Base-by-base conservation (phyloP, 2,888 invertebrate genomes). In the Pseudococcus viburni region DNA sequence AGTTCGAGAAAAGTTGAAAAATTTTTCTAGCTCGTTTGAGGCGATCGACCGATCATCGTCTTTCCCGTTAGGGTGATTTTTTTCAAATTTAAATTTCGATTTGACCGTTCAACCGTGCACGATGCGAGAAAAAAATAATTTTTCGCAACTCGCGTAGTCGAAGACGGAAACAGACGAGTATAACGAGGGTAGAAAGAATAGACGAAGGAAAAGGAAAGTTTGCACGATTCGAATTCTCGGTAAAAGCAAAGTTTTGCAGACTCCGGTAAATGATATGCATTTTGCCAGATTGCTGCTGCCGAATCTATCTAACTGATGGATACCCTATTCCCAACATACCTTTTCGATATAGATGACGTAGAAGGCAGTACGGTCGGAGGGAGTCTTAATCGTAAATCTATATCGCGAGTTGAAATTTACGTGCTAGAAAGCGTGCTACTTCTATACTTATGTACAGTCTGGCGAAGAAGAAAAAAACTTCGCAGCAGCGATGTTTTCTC, bases 241-340 rank as follows among this genome's bases (percentile, higher is more conserved):
- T 85, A 89, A 51, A 46, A 22, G 68, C 26, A 48, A 51, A 64
- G 85, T 86, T n/a, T 33, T 4, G 64, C 19, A 59, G 51, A 85
- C 33, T 42, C 19, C 15, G 39, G 59, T 51, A 85, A 51, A 55
- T 42, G 48, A 77, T 39, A 48, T 48, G 68, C 46, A 83, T 83
- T 83, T 83, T 42, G 15, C 42, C 42, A 83, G 42, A 83, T 46
- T 46, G 83, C 42, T 33, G 26, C 26, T 33, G 26, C 26, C 48
- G 33, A 42, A 42, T 22, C 26, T 51, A 51, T 15, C 51, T 39
- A n/a, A 46, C 83, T 19, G 42, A 83, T 83, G 83, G 83, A 48
- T 83, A 42, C 51, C 51, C 51, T 51, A 51, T 51, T 51, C 51
- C 51, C 51, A 46, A 12, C 46, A 51, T 51, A 51, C 15, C 51